These are phyloP conservation scores for Elaphurus davidianus DNA, from an alignment of 2,113 vertebrate species.

Conservation along the genomic window DNA sequence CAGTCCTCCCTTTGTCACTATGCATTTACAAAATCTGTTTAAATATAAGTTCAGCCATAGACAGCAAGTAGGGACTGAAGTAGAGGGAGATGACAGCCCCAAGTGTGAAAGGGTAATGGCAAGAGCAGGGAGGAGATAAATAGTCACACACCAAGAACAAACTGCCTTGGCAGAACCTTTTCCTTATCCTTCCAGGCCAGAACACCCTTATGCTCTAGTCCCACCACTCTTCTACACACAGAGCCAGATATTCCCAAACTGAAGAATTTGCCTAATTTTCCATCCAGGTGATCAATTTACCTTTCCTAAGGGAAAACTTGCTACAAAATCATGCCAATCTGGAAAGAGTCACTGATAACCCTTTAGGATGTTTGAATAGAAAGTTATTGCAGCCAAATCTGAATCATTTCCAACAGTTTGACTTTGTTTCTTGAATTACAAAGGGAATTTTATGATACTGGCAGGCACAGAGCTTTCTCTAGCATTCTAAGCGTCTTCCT, in stretches of 20 bases:
- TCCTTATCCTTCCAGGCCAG: not conserved
- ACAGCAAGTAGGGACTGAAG: not conserved
- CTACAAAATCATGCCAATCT: not conserved
- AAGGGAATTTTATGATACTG: slow-evolving; percentile 61
- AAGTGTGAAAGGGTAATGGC: not conserved
- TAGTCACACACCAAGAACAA: not conserved
- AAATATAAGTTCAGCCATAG: not conserved
- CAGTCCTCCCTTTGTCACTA: not conserved
- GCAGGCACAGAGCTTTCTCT: slow-evolving; percentile 36
- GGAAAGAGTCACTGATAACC: not conserved
- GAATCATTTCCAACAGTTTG: slow-evolving; percentile 23
- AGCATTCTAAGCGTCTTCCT: slow-evolving; percentile 46
- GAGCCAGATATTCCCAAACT: not conserved
- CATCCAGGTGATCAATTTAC: not conserved
- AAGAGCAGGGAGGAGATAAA: not conserved
- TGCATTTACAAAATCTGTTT: not conserved
- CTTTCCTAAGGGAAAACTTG: not conserved
- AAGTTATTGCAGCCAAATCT: not conserved
- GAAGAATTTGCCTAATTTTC: not conserved
- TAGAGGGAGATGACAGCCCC: not conserved
- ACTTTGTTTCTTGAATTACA: slow-evolving; percentile 50
- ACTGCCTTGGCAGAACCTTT: not conserved
- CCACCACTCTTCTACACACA: not conserved
- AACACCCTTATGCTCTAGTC: not conserved
- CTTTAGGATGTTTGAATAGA: not conserved